phyloP scores from a whole-genome alignment of 2,888 invertebrate species.

The Keiferia lycopersicella region DNA sequence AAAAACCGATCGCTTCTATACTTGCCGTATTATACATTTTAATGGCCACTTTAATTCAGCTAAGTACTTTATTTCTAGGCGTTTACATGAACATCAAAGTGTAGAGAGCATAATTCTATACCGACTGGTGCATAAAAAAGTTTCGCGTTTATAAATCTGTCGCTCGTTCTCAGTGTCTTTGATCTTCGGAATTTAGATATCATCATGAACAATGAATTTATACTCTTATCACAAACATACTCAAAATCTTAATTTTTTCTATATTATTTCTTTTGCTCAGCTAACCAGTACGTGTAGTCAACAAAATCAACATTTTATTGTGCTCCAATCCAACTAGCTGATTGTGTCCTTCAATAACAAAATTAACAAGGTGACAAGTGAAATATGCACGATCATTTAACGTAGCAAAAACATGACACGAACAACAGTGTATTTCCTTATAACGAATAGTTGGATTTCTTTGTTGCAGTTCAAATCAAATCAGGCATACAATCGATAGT shows the following conservation, averaged over 20 bases:
- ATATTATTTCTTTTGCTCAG: background rate
- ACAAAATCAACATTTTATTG: background rate
- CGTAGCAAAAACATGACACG: background rate
- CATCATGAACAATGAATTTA: too few species aligned
- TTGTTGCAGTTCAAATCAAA: background rate
- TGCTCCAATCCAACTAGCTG: background rate
- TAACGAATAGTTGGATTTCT: background rate
- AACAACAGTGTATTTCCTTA: background rate
- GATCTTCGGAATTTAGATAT: too few species aligned
- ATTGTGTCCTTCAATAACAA: background rate
- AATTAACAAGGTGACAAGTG: conserved; percentile 5
- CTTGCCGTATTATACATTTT: background rate
- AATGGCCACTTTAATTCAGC: background rate
- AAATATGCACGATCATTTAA: background rate
- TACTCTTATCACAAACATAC: too few species aligned
- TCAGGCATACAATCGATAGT: too few species aligned
- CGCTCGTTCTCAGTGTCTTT: too few species aligned
- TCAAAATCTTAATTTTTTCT: too few species aligned
- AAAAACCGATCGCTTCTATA: conserved; percentile 43
- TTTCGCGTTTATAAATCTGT: too few species aligned
- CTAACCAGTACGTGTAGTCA: background rate
- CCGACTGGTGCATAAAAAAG: too few species aligned
- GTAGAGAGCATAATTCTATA: background rate
- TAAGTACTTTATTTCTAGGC: background rate
- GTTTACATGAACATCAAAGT: conserved; percentile 1